Evolutionary conservation across 2,888 invertebrate genomes (phyloP).

Genomic region (Tridacna crocea): DNA sequence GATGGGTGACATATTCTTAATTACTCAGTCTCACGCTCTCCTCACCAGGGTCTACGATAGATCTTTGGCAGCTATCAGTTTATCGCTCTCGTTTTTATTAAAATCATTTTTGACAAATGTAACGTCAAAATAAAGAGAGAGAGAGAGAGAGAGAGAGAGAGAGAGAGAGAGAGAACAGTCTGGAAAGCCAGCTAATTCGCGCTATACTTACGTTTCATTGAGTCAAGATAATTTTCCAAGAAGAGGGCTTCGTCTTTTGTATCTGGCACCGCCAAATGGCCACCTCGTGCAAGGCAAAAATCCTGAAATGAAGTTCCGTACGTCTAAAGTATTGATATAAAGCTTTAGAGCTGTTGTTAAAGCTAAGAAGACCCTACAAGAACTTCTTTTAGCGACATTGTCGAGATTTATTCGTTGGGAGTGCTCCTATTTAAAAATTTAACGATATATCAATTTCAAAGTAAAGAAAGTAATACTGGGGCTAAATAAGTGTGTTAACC

Average conservation of each 20-base stretch:
- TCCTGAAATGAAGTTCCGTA: not conserved
- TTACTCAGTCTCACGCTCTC: not conserved
- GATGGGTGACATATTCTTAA: not conserved
- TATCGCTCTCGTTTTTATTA: not conserved
- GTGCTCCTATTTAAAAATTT: too few relatives aligned
- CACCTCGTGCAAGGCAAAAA: conserved; percentile 43
- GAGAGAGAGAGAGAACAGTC: too few relatives aligned
- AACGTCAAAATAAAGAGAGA: not conserved
- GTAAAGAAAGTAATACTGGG: too few relatives aligned
- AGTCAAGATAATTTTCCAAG: conserved; percentile 44
- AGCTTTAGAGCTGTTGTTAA: not conserved
- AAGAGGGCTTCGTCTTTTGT: conserved; percentile 33
- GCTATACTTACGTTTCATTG: conserved; percentile 41
- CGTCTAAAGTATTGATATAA: too few relatives aligned
- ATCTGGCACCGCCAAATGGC: conserved; percentile 45
- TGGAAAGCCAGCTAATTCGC: too few relatives aligned
- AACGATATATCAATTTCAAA: too few relatives aligned
- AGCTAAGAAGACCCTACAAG: not conserved
- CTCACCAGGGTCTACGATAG: not conserved
- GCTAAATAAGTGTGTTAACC: too few relatives aligned
- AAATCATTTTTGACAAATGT: not conserved
- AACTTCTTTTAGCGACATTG: too few relatives aligned
- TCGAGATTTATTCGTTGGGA: too few relatives aligned
- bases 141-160: too few relatives aligned
- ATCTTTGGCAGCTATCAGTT: not conserved